A percentile compares a stretch with the other conserved stretches of the same genome.
phyloP scores from a whole-genome alignment of 2,113 vertebrate genomes.

The Upupa epops region DNA sequence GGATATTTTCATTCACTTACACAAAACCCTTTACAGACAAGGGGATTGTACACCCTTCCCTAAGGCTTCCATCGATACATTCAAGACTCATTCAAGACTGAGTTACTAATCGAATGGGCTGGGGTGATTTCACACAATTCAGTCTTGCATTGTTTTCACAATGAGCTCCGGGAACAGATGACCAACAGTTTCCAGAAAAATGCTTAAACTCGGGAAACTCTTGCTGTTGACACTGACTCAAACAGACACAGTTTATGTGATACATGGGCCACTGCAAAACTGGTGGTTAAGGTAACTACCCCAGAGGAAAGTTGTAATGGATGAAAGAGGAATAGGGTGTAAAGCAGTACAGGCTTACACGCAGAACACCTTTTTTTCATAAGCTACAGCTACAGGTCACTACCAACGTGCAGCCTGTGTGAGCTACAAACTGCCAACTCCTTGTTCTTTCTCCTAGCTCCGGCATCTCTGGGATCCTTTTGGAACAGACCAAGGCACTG shows the following conservation, averaged over 20 bases:
- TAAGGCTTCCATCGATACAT: not conserved
- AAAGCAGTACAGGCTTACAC: not conserved
- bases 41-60: not conserved
- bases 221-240: not conserved
- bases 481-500: not conserved
- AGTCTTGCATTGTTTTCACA: not conserved
- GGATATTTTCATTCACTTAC: not conserved
- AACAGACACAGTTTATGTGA: not conserved
- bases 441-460: not conserved
- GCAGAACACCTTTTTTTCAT: no score
- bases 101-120: not conserved
- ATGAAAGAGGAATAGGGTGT: not conserved
- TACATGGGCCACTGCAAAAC: not conserved
- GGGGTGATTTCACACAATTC: not conserved
- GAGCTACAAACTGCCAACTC: not conserved
- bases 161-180: not conserved
- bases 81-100: not conserved
- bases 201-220: not conserved
- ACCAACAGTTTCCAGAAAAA: not conserved
- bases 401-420: not conserved
- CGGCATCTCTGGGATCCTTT: not conserved
- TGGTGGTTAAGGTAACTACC: not conserved
- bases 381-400: not conserved
- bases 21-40: not conserved
- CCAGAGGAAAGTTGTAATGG: not conserved